Percentiles rank a stretch among this genome's conserved stretches.
phyloP scores from a whole-genome alignment of 2,888 invertebrate species.

The Melangyna quadrimaculata region DNA sequence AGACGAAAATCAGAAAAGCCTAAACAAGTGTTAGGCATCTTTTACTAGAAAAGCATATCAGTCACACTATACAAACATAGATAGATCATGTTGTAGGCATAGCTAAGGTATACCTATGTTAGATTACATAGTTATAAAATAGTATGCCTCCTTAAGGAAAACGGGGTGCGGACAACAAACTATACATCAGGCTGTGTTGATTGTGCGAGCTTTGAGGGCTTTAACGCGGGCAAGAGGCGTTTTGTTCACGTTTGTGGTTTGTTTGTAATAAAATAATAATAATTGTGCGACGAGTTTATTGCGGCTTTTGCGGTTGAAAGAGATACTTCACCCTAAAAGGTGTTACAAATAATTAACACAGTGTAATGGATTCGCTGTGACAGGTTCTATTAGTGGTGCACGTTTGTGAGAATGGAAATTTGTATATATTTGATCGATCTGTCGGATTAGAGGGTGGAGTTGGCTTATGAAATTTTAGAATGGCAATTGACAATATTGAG shows the following conservation, averaged over 20 bases:
- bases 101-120: no score
- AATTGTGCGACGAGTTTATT: slow-evolving; percentile 61
- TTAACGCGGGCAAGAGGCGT: background rate
- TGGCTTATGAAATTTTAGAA: background rate
- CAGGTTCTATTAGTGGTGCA: slow-evolving; percentile 60
- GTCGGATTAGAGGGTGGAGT: slow-evolving; percentile 63
- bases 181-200: background rate
- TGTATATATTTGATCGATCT: slow-evolving; percentile 55
- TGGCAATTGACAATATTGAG: slow-evolving; percentile 26
- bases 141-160: slow-evolving; percentile 45
- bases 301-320: slow-evolving; percentile 60
- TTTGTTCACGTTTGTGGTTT: slow-evolving; percentile 54
- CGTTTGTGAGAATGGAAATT: slow-evolving; percentile 57
- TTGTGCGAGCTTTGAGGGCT: background rate
- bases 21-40: slow-evolving; percentile 33
- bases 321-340: slow-evolving; percentile 71
- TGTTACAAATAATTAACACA: slow-evolving; percentile 70
- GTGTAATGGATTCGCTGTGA: slow-evolving; percentile 64
- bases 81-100: no score
- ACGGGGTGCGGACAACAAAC: background rate
- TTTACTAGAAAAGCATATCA: slow-evolving; percentile 22
- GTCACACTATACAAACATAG: background rate
- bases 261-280: slow-evolving; percentile 31
- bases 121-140: slow-evolving; percentile 43
- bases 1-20: slow-evolving; percentile 39